These are phyloP conservation scores for Phyllostomus hastatus DNA, from an alignment of 2,113 vertebrate genomes.

Conservation along the genomic window DNA sequence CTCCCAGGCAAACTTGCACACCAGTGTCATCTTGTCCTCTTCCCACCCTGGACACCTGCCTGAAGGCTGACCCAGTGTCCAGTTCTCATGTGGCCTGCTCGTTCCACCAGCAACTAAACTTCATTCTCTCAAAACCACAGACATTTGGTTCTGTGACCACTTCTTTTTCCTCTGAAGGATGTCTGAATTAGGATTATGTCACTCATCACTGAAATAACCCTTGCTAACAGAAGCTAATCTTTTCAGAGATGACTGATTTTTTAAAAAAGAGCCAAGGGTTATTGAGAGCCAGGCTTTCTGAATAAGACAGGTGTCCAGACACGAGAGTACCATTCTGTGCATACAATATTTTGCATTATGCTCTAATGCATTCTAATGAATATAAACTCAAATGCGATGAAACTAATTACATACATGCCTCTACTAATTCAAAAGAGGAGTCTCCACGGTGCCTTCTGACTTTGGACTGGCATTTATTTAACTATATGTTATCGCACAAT, in stretches of 20 bases:
- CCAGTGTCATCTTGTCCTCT: neutral
- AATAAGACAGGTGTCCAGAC: neutral
- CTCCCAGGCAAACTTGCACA: neutral
- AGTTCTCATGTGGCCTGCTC: neutral
- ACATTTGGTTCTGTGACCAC: neutral
- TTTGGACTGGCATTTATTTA: neutral
- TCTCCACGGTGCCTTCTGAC: neutral
- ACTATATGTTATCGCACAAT: neutral
- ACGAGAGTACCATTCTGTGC: neutral
- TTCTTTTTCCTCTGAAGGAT: neutral
- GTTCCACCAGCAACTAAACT: neutral
- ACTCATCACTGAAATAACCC: neutral
- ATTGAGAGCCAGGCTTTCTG: neutral
- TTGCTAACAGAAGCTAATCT: neutral
- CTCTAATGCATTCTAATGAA: neutral
- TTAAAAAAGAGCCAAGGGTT: neutral
- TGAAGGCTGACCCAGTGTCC: neutral
- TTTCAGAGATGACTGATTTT: conserved; percentile 1
- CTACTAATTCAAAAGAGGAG: neutral
- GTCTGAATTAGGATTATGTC: conserved; percentile 22
- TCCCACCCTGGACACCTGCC: neutral
- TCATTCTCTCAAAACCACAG: neutral
- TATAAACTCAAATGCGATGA: neutral
- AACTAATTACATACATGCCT: neutral
- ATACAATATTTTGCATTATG: neutral